Conservation (phyloP, 2,797 vertebrate species). For the Brachyalestes nurse region DNA sequence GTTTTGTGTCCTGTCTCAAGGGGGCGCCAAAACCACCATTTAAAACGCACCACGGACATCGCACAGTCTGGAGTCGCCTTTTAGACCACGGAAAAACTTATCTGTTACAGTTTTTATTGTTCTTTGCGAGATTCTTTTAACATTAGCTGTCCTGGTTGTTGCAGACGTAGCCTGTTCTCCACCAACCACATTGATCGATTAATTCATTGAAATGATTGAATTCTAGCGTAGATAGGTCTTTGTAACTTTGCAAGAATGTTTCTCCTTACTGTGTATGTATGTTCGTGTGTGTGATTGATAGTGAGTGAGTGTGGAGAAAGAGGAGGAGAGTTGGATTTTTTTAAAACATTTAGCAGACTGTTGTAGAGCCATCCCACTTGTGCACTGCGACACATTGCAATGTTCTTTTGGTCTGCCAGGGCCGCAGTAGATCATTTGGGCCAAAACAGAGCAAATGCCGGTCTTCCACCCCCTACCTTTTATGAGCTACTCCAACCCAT, state of each 20-base stretch:
- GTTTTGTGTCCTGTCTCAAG: slow-evolving; percentile 23
- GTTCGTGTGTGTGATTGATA: slow-evolving; percentile 16
- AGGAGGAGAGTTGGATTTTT: slow-evolving; percentile 18
- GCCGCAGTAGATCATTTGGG: slow-evolving; percentile 1
- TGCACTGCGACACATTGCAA: slow-evolving; percentile 69
- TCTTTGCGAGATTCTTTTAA: slow-evolving; percentile 41
- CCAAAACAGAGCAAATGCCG: slow-evolving; percentile 47
- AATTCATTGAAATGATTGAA: slow-evolving; percentile 35
- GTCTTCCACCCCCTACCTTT: slow-evolving; percentile 52
- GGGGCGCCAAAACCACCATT: slow-evolving; percentile 30
- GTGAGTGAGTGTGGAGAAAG: neutral
- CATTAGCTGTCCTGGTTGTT: slow-evolving; percentile 21
- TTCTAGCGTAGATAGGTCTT: slow-evolving; percentile 43
- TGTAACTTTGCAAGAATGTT: slow-evolving; percentile 49
- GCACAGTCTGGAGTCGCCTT: slow-evolving; percentile 28
- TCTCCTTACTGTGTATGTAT: slow-evolving; percentile 28
- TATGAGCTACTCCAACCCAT: neutral
- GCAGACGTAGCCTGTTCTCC: slow-evolving; percentile 39
- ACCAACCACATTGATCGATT: neutral
- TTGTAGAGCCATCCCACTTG: slow-evolving; percentile 57
- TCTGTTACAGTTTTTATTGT: slow-evolving; percentile 50
- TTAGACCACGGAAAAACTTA: slow-evolving; percentile 38
- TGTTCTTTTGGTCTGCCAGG: slow-evolving; percentile 38
- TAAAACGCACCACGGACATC: slow-evolving; percentile 9
- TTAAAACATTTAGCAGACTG: slow-evolving; percentile 22